Conservation (phyloP, 2,113 vertebrate species). For the Chrysemys picta region DNA sequence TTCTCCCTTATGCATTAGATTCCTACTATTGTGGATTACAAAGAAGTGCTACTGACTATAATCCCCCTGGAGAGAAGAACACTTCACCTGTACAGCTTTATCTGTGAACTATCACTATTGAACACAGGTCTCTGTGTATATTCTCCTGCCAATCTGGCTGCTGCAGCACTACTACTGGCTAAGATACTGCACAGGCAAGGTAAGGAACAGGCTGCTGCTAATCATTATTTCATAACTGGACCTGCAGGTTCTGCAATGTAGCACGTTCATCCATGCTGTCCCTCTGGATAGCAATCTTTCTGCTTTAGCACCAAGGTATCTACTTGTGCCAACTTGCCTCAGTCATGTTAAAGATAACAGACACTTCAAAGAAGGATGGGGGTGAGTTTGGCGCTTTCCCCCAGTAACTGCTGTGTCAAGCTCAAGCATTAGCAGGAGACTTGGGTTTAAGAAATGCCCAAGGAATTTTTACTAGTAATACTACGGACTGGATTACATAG, state of each 20-base stretch:
- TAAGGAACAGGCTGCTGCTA: conserved; percentile 43
- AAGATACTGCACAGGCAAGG: conserved; percentile 89
- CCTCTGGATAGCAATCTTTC: background rate
- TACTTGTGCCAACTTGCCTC: background rate
- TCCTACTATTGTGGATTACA: conserved; percentile 93
- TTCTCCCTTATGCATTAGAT: conserved; percentile 74
- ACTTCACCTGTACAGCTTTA: conserved; percentile 90
- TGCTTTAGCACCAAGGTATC: background rate
- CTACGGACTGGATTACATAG: fast-evolving
- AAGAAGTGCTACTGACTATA: conserved; percentile 88
- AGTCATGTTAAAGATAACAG: fast-evolving
- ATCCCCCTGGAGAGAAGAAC: conserved; percentile 83
- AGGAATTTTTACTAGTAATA: background rate
- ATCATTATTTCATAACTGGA: fast-evolving
- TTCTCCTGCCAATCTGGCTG: conserved; percentile 86
- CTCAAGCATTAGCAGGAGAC: background rate
- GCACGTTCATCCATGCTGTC: background rate
- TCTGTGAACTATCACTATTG: conserved; percentile 93
- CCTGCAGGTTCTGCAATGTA: background rate
- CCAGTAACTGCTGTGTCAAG: background rate
- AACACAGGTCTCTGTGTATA: conserved; percentile 85
- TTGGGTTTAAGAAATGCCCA: background rate
- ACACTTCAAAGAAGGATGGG: background rate
- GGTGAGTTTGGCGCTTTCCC: background rate
- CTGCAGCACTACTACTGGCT: conserved; percentile 88